Evolutionary conservation across 2,888 invertebrate species (phyloP).

Genomic region (Auanema freiburgensis): DNA sequence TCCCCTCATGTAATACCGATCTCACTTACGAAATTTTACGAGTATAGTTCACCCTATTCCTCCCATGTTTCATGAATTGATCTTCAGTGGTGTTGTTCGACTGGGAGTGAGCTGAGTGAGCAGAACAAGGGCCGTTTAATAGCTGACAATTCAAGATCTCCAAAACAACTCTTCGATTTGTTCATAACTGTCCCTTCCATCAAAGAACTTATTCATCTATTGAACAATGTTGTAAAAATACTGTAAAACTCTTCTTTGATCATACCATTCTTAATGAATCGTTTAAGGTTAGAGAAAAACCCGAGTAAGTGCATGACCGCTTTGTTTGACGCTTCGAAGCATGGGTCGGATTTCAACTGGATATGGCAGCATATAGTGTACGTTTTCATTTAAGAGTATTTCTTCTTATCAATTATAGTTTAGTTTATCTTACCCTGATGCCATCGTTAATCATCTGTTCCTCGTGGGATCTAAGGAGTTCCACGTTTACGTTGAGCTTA

Average conservation of each 20-base stretch:
- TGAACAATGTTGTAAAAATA: conserved; percentile 16
- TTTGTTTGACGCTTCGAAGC: conserved; percentile 34
- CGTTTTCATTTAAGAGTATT: conserved; percentile 7
- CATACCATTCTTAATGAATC: background rate
- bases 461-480: conserved; percentile 33
- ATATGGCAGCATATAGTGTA: conserved; percentile 47
- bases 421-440: conserved; percentile 31
- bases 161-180: conserved; percentile 16
- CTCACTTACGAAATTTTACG: conserved; percentile 9
- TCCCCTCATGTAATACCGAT: conserved; percentile 6
- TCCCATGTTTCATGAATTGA: background rate
- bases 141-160: conserved; percentile 14
- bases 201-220: conserved; percentile 17
- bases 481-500: conserved; percentile 23
- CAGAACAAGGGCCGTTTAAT: conserved; percentile 36
- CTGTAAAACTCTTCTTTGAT: conserved; percentile 11
- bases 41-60: background rate
- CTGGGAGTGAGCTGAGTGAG: conserved; percentile 28
- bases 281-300: conserved; percentile 21
- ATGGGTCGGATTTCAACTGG: conserved; percentile 44
- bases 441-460: conserved; percentile 34
- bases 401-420: conserved; percentile 7
- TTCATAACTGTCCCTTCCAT: conserved; percentile 26
- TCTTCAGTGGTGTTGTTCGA: conserved; percentile 38
- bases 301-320: conserved; percentile 35